Percentiles rank a stretch among this genome's conserved stretches.
Conservation (phyloP, 92 coral and sea anemone genomes). For the Heteractis magnifica region DNA sequence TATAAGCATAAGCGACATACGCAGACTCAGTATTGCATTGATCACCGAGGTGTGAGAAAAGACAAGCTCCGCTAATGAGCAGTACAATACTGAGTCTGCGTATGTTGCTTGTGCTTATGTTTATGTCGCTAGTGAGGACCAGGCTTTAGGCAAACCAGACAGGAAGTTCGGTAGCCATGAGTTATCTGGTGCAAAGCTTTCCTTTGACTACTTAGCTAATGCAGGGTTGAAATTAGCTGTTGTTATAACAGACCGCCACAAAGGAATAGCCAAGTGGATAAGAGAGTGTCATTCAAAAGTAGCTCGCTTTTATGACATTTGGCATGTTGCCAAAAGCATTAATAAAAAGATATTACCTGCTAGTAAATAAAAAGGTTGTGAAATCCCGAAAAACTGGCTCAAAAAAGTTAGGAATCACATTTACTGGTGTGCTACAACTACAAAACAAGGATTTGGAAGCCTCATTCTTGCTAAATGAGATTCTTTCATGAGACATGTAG, state of each 20-base stretch:
- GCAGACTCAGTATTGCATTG: too few relatives aligned
- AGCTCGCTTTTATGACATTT: not conserved
- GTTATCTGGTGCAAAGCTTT: not conserved
- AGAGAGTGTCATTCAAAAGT: not conserved
- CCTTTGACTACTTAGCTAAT: too few relatives aligned
- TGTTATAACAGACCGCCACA: not conserved
- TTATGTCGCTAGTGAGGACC: too few relatives aligned
- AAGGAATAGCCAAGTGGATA: not conserved
- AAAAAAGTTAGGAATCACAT: constrained; percentile 35
- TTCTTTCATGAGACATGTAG: constrained; percentile 44
- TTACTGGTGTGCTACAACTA: constrained; percentile 53
- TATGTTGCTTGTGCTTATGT: too few relatives aligned
- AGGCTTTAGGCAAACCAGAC: not conserved
- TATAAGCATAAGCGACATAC: too few relatives aligned
- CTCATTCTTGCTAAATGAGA: constrained; percentile 46
- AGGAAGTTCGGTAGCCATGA: not conserved
- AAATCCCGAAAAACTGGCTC: constrained; percentile 21
- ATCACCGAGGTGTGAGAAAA: too few relatives aligned
- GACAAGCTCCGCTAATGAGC: too few relatives aligned
- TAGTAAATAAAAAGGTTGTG: constrained; percentile 7
- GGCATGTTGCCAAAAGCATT: not conserved
- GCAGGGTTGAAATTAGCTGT: too few relatives aligned
- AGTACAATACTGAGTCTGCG: too few relatives aligned
- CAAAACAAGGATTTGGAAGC: constrained; percentile 40
- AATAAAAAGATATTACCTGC: not conserved